A percentile compares a stretch with the other conserved stretches of the same genome.
phyloP scores from a whole-genome alignment of 2,888 invertebrate genomes.

The Coelinius sp. region DNA sequence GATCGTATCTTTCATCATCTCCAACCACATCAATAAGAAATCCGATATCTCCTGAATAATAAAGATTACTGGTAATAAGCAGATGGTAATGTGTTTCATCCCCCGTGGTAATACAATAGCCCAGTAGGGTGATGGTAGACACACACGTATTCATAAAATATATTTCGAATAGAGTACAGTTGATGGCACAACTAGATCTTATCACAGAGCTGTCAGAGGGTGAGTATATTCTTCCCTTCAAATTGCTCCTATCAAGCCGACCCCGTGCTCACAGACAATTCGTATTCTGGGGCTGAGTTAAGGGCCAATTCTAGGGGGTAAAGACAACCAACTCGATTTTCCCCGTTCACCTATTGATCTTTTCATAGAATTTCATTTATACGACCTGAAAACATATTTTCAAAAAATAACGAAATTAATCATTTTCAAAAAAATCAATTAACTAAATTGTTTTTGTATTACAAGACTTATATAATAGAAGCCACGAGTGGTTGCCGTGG shows the following conservation, averaged over 20 bases:
- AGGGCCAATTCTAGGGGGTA: neutral
- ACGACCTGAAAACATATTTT: neutral
- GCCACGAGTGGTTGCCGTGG: slow-evolving; percentile 45
- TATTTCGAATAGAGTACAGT: slow-evolving; percentile 59
- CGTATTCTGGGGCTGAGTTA: neutral
- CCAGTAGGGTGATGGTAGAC: slow-evolving; percentile 49
- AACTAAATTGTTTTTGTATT: slow-evolving; percentile 32
- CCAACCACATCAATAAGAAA: slow-evolving; percentile 42
- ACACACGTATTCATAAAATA: slow-evolving; percentile 57
- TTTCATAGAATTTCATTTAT: neutral
- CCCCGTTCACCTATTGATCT: neutral
- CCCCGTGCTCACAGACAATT: slow-evolving; percentile 28
- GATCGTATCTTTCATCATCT: neutral
- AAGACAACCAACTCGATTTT: neutral
- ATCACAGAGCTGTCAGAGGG: slow-evolving; percentile 61
- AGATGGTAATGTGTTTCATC: slow-evolving; percentile 63
- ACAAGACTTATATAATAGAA: slow-evolving; percentile 38
- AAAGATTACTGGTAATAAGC: slow-evolving; percentile 64
- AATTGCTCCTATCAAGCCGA: slow-evolving; percentile 63
- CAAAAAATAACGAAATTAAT: neutral
- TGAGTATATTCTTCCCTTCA: slow-evolving; percentile 50
- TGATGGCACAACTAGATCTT: slow-evolving; percentile 60
- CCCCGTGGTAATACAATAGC: slow-evolving; percentile 55
- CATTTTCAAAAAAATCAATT: no score
- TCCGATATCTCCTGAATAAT: slow-evolving; percentile 53